Evolutionary conservation across 2,888 invertebrate species (phyloP), one percentile per base, ranked within the genome.

Genomic region (Helleia helle): DNA sequence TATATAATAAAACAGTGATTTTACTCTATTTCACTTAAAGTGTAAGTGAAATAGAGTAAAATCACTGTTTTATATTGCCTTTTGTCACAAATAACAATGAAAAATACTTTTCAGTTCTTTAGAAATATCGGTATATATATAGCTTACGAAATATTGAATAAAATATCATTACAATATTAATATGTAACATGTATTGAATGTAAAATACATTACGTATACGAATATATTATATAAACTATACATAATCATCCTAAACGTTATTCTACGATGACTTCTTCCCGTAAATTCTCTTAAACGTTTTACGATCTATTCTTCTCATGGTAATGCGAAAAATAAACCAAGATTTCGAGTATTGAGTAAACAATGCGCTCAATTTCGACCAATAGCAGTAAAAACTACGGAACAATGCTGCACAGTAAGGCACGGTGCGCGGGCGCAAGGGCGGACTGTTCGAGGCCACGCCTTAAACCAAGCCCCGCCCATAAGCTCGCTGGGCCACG

Each of bases 391-490:
- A 49, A 48, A 50, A 44, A 47, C 39, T 48, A 41, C 45, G 59
- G 54, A 69, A 74, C 74, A 77, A 74, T 72, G 69, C 55, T 40
- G 45, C 57, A 61, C 80, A 70, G 79, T 81, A 81, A 64, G 51
- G 73, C 81, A 81, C 81, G 59, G 40, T 46, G 56, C 56, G 58
- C 57, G 45, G 47, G 62, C 62, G 61, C 57, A 54, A 58, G 54
- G 80, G 79, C 70, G 55, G 76, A 52, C 40, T 68, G 42, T 38
- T 3, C 6, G 39, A 57, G 50, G 64, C 75, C 72, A 69, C 77
- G 76, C 80, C 80, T 22, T 22, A 7, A 8, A 6, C 54, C 46
- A 38, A 46, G 52, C 65, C 58, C 64, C 73, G 70, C 76, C 52
- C 49, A 52, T 54, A 55, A 54, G 55, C 55, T 56, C 49, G 22